These are phyloP conservation scores for Bellardia pandia DNA, from an alignment of 2,888 invertebrate genomes.

Conservation along the genomic window DNA sequence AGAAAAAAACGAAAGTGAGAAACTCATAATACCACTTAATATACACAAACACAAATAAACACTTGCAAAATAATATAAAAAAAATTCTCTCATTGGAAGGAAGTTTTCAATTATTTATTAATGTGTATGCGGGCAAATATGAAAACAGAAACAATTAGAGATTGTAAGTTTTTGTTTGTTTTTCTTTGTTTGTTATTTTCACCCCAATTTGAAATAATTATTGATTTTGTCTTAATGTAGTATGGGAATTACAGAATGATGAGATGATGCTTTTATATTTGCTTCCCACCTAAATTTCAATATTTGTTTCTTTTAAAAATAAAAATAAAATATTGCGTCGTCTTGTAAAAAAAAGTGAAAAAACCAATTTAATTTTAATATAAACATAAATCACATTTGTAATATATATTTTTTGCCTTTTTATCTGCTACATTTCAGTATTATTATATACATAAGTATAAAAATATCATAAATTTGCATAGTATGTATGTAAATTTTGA, in stretches of 20 bases:
- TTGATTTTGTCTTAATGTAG: slow-evolving; percentile 29
- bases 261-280: too few species aligned
- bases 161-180: background rate
- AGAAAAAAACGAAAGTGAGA: background rate
- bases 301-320: too few species aligned
- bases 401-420: too few species aligned
- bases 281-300: too few species aligned
- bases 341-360: too few species aligned
- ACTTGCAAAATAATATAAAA: background rate
- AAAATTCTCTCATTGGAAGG: background rate
- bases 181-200: background rate
- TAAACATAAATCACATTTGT: too few species aligned
- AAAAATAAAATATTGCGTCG: too few species aligned
- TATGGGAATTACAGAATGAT: background rate
- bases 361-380: too few species aligned
- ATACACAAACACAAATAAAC: background rate
- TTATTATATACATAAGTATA: background rate
- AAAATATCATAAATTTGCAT: background rate
- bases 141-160: background rate
- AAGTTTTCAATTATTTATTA: background rate
- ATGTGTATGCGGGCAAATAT: background rate
- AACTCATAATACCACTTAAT: background rate
- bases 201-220: background rate
- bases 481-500: background rate
- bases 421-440: too few species aligned